Evolutionary conservation across 2,113 vertebrate genomes (phyloP), one percentile per base, ranked within the genome.

Genomic region (Scomber scombrus): DNA sequence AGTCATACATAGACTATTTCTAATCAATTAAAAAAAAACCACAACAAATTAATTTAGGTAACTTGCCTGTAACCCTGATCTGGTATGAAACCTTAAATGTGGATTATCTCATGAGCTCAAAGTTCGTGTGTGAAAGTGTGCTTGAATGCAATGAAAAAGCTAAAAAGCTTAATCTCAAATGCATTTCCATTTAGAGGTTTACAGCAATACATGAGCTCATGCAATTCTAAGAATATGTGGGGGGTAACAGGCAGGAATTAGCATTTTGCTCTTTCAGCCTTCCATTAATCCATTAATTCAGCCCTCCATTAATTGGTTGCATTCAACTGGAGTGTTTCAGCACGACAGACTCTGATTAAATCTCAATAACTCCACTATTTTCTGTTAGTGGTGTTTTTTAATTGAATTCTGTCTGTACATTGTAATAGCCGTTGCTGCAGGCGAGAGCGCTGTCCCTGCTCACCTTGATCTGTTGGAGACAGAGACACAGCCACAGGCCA

Each of bases 401-500:
- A 93, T 90, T 89, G 71, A 92, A 88, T 91, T 85, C 62, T 63
- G 72, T 76, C 71, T 43, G 56, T 64, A 68, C 65, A 54, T 50
- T 79, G 66, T 79, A 69, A 79, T 49, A 67, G 54, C 83, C 3
- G 14, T 11, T 34, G 80, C 74, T 75, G 60, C 77, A 74, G 69
- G 76, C 62, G 1, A 55, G 74, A 77, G 58, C 15, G 8, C 56
- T 50, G 55, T 57, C 5, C 62, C 40, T 10, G 21, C 81, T 90
- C 82, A 87, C 87, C 91, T 91, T 90, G 87, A 90, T 85, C 84
- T 85, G 87, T 23, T 34, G 55, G 31, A 88, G 85, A 87, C 83
- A 73, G 77, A 82, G 69, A 88, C 80, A 60, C 75, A 70, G 84
- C 88, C 85, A 68, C 18, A 40, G 86, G 91, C 88, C 75, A 85